These are phyloP conservation scores for Leptinotarsa texana DNA, from an alignment of 1,140 invertebrate genomes.

Conservation along the genomic window DNA sequence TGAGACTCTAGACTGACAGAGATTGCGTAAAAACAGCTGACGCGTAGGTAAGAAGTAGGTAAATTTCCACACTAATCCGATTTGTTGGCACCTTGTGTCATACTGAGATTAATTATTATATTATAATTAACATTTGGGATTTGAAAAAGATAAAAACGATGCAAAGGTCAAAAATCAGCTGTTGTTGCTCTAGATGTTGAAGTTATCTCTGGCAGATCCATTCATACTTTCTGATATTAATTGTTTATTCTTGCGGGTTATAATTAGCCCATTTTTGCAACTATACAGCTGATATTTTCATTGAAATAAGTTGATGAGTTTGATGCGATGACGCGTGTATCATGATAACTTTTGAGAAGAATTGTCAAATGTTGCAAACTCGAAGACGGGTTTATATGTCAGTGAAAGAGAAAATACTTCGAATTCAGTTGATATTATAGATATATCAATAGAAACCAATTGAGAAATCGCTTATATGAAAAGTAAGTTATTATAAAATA, in stretches of 20 bases:
- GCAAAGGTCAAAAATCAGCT: conserved; percentile 13
- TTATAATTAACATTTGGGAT: not conserved
- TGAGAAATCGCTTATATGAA: too few species aligned
- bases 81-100: not conserved
- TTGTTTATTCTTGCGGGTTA: not conserved
- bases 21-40: not conserved
- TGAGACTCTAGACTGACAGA: not conserved
- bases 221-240: conserved; percentile 1
- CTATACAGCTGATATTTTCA: not conserved
- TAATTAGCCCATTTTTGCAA: not conserved
- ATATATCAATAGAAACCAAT: too few species aligned
- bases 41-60: not conserved
- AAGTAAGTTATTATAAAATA: too few species aligned
- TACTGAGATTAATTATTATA: not conserved
- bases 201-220: conserved; percentile 9
- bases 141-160: not conserved
- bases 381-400: too few species aligned
- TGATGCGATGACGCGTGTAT: too few species aligned
- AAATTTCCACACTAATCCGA: not conserved
- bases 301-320: not conserved
- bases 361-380: too few species aligned
- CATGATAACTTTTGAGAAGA: too few species aligned
- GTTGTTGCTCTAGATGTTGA: not conserved
- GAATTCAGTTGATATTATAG: too few species aligned
- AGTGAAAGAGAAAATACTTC: too few species aligned